Conservation (phyloP, 2,113 vertebrate species). For the Chlorodrepanis virens region DNA sequence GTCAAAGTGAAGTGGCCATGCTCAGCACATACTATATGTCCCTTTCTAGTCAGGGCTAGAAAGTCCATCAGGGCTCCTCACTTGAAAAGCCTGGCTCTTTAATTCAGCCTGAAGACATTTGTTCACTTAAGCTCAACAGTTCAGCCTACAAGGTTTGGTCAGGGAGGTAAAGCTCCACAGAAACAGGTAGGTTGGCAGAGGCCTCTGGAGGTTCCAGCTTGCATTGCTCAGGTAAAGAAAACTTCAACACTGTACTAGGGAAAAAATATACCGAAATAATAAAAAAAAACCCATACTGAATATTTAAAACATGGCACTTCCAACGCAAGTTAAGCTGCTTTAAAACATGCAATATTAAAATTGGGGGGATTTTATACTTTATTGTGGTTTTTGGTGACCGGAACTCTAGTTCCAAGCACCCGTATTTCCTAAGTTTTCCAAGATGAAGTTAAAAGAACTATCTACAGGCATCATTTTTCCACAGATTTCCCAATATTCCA, state of each 20-base stretch:
- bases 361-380: not conserved
- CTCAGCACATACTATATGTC: not conserved
- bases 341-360: not conserved
- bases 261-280: not conserved
- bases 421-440: not conserved
- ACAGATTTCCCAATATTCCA: not conserved
- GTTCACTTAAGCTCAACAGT: not conserved
- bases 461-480: not conserved
- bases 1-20: not conserved
- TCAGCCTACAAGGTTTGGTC: not conserved
- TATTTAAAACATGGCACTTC: not conserved
- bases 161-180: not conserved
- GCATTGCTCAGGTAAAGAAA: not conserved
- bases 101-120: not conserved
- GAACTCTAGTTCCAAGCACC: not conserved
- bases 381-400: rapidly evolving
- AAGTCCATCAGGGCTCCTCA: not conserved
- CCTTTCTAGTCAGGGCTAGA: not conserved
- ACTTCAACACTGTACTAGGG: not conserved
- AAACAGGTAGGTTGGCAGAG: not conserved
- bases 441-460: not conserved
- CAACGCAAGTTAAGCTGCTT: not conserved
- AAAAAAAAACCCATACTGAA: not conserved
- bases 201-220: not conserved
- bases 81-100: not conserved